Evolutionary conservation across 53 echinoderm and acorn worm species (phyloP).

Genomic region (Arbacia lixula): DNA sequence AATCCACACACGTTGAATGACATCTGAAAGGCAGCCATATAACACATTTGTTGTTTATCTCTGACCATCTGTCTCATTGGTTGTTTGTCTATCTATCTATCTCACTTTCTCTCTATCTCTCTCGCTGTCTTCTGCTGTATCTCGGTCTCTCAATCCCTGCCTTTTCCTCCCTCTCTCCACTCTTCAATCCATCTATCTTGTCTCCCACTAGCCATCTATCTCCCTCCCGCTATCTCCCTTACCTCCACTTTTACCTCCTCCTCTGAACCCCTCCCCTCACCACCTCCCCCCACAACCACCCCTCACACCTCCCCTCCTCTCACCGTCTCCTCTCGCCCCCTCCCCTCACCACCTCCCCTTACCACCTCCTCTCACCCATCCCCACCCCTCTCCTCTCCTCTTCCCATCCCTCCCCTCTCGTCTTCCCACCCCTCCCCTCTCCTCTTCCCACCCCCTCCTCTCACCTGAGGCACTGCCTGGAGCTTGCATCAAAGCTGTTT

Average conservation of each 20-base stretch:
- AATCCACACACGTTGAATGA: slow-evolving; percentile 64
- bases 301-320: background rate
- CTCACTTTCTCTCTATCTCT: too few species aligned
- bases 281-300: background rate
- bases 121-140: too few species aligned
- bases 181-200: background rate
- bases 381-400: background rate
- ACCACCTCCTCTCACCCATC: background rate
- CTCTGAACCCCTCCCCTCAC: background rate
- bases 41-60: background rate
- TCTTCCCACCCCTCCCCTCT: background rate
- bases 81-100: too few species aligned
- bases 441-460: background rate
- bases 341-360: background rate
- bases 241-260: too few species aligned
- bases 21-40: slow-evolving; percentile 49
- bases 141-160: background rate
- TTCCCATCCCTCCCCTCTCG: background rate
- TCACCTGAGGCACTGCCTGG: slow-evolving; percentile 67
- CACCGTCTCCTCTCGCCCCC: background rate
- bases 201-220: too few species aligned
- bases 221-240: too few species aligned
- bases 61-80: background rate
- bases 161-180: background rate
- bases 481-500: slow-evolving; percentile 8